Evolutionary conservation across 1,140 invertebrate species (phyloP), one percentile per base, ranked within the genome.

Genomic region (Drosophila pseudoananassae): DNA sequence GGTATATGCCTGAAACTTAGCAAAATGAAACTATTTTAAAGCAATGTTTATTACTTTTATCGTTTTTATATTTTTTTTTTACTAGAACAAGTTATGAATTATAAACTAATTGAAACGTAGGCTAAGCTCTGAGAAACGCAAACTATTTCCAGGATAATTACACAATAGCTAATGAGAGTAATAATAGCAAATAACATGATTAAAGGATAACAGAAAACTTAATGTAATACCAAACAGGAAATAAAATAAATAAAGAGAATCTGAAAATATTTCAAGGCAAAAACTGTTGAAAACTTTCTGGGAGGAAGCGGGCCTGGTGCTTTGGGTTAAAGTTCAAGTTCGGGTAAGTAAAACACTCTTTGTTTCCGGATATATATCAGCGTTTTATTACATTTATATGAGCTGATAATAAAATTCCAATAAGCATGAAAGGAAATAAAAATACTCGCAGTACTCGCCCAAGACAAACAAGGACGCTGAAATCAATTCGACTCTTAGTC

Each of bases 371-470:
- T 55, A 43, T 23, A 64, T 58, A 76, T 68, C 65, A 76, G 61
- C 47, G 63, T 84, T 84, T 85, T 87, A 85, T 88, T 63, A 82
- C 81, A 66, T 87, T 85, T 81, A 87, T 85, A 87, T 85, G 81
- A 85, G 82, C 82, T 58, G 81, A 87, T 85, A 85, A 85, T 85
- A 85, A 85, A 85, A 85, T 85, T 85, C 81, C 81, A 87, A 85
- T 85, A 85, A 81, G 81, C 81, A 87, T 64, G 69, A 64, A 87
- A 74, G 33, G 82, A 88, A 68, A 85, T 88, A 87, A 88, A 85
- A 85, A 87, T 87, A 82, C 82, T 87, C 40, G 14, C 40, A 36
- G 33, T 36, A 36, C 33, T 66, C 33, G 47, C 60, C 55, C 72
- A 76, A 77, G 63, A 85, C 66, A 73, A 76, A 76, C 71, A 83